Evolutionary conservation across 1,140 invertebrate species (phyloP).

Genomic region (Nephila pilipes): DNA sequence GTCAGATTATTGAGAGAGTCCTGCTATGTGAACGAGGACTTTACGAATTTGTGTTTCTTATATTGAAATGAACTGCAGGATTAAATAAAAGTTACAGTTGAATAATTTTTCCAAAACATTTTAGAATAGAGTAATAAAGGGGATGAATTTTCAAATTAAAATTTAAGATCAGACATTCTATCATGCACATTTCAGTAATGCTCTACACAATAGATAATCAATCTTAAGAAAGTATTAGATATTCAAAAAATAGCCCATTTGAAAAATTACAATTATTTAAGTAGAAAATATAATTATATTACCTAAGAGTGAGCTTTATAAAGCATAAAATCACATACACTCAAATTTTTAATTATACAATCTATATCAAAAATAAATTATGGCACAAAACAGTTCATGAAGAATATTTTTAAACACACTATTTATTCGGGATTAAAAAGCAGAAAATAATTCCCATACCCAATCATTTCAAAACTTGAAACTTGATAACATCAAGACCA

Average conservation of each 20-base stretch:
- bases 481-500: not conserved
- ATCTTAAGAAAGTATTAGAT: not conserved
- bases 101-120: too few relatives aligned
- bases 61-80: too few relatives aligned
- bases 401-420: not conserved
- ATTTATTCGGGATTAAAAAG: too few relatives aligned
- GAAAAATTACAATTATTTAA: not conserved
- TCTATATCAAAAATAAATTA: constrained; percentile 3
- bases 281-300: not conserved
- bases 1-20: too few relatives aligned
- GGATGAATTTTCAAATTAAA: too few relatives aligned
- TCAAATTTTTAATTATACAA: not conserved
- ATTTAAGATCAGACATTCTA: too few relatives aligned
- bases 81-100: too few relatives aligned
- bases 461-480: not conserved
- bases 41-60: too few relatives aligned
- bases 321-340: not conserved
- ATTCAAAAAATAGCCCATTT: not conserved
- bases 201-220: too few relatives aligned
- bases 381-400: not conserved
- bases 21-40: too few relatives aligned
- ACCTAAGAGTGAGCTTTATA: not conserved
- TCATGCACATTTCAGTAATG: too few relatives aligned
- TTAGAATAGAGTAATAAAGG: too few relatives aligned
- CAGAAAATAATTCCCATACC: not conserved